Evolutionary conservation across 2,113 vertebrate species (phyloP).

Genomic region (Paratilapia polleni): DNA sequence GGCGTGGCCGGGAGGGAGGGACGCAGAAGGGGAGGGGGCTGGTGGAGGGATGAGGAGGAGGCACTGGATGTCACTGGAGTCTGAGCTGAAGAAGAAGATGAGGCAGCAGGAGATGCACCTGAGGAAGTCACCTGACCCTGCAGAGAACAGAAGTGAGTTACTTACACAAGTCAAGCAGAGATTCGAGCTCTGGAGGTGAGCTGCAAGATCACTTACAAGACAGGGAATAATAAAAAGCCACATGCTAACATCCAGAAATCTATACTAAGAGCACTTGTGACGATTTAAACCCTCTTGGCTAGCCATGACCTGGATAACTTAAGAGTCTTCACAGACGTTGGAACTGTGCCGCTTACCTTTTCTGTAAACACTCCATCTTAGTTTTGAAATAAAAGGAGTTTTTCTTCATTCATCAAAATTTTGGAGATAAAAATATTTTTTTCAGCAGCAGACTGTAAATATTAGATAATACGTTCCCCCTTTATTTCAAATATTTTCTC

Average conservation of each 20-base stretch:
- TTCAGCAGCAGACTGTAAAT: too few relatives aligned
- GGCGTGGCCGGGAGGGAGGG: slow-evolving; percentile 93
- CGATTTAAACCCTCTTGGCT: too few relatives aligned
- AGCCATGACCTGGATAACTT: too few relatives aligned
- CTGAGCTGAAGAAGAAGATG: slow-evolving; percentile 77
- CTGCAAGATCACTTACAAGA: neutral
- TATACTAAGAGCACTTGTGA: neutral
- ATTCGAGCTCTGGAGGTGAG: neutral
- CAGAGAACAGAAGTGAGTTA: slow-evolving; percentile 46
- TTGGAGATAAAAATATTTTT: too few relatives aligned
- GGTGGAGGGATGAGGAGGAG: slow-evolving; percentile 84
- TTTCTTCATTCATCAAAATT: too few relatives aligned
- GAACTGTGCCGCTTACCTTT: too few relatives aligned
- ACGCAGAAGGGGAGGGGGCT: slow-evolving; percentile 94
- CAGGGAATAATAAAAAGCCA: neutral
- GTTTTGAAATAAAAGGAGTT: too few relatives aligned
- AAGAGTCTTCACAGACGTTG: too few relatives aligned
- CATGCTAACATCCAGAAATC: neutral
- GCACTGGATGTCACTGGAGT: slow-evolving; percentile 77
- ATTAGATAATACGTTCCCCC: too few relatives aligned
- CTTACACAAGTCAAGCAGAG: neutral
- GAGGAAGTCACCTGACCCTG: slow-evolving; percentile 87
- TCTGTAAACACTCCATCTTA: too few relatives aligned
- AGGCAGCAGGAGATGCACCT: slow-evolving; percentile 87
- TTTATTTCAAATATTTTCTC: too few relatives aligned